A percentile compares a stretch with the other conserved stretches of the same genome.
These are phyloP conservation scores for Marasmarcha lunaedactyla DNA, from an alignment of 2,888 invertebrate species.

Conservation along the genomic window DNA sequence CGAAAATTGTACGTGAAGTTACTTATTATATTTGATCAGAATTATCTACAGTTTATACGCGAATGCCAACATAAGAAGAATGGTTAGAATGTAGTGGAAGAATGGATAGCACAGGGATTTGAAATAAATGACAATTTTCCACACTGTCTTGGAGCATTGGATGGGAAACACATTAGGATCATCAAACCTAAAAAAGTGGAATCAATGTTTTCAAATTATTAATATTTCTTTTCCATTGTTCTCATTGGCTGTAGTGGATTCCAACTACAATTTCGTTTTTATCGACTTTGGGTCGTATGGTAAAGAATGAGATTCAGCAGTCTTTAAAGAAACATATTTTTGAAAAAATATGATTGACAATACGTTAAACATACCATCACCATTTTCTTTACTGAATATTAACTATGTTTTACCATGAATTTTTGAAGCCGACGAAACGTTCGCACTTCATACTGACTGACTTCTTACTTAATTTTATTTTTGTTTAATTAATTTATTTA, in stretches of 20 bases:
- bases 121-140: slow-evolving; percentile 12
- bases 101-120: slow-evolving; percentile 7
- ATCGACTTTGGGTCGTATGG: slow-evolving; percentile 15
- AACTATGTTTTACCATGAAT: not conserved
- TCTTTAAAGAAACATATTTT: slow-evolving; percentile 12
- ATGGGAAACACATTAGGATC: slow-evolving; percentile 22
- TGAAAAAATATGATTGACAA: slow-evolving; percentile 7
- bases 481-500: too few relatives aligned
- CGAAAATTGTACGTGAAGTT: slow-evolving; percentile 9
- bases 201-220: slow-evolving; percentile 20
- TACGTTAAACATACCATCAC: not conserved
- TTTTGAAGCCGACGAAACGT: slow-evolving; percentile 4
- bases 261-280: slow-evolving; percentile 19
- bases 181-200: slow-evolving; percentile 18
- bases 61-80: slow-evolving; percentile 6
- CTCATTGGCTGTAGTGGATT: slow-evolving; percentile 20
- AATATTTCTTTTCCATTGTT: slow-evolving; percentile 17
- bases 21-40: slow-evolving; percentile 7
- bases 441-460: slow-evolving; percentile 1
- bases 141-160: slow-evolving; percentile 19
- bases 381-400: not conserved
- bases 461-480: too few relatives aligned
- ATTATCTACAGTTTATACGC: slow-evolving; percentile 9
- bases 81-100: too few relatives aligned
- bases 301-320: slow-evolving; percentile 13